These are phyloP conservation scores for Corythoichthys haematopterus DNA, from an alignment of 2,113 vertebrate genomes.

Conservation along the genomic window DNA sequence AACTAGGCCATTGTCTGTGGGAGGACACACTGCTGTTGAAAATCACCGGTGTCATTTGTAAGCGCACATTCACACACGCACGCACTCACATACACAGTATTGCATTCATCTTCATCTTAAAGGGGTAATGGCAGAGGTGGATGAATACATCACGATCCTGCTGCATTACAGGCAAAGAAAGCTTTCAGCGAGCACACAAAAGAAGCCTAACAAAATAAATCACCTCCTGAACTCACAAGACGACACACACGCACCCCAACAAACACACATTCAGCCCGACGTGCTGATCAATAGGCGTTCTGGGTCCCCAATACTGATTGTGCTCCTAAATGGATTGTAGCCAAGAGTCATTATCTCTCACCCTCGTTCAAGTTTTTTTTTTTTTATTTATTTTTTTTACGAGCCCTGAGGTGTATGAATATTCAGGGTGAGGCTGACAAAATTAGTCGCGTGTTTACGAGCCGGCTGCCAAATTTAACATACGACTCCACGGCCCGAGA, in stretches of 20 bases:
- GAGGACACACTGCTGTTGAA: conserved; percentile 7
- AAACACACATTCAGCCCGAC: conserved; percentile 33
- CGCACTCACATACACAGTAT: not conserved
- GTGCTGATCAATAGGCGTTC: conserved; percentile 53
- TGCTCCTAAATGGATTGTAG: conserved; percentile 57
- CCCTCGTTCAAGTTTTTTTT: conserved; percentile 5
- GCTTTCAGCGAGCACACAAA: not conserved
- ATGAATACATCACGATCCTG: conserved; percentile 12
- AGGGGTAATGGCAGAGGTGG: conserved; percentile 8
- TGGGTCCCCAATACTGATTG: conserved; percentile 52
- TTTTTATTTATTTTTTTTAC: conserved; percentile 33
- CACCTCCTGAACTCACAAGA: conserved; percentile 32
- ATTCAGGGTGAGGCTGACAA: conserved; percentile 30
- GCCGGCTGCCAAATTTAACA: conserved; percentile 21
- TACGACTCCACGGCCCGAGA: conserved; percentile 20
- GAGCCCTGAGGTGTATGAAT: conserved; percentile 15
- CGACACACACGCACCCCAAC: conserved; percentile 29
- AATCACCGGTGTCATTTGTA: conserved; percentile 5
- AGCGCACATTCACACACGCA: conserved; percentile 1
- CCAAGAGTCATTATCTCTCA: conserved; percentile 38
- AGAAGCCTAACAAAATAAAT: conserved; percentile 9
- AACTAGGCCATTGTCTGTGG: conserved; percentile 3
- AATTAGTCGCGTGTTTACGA: conserved; percentile 33
- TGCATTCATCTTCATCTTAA: conserved; percentile 15
- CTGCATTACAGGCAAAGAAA: conserved; percentile 5